These are phyloP conservation scores for Corythoichthys intestinalis DNA, from an alignment of 2,113 vertebrate species.

Conservation along the genomic window DNA sequence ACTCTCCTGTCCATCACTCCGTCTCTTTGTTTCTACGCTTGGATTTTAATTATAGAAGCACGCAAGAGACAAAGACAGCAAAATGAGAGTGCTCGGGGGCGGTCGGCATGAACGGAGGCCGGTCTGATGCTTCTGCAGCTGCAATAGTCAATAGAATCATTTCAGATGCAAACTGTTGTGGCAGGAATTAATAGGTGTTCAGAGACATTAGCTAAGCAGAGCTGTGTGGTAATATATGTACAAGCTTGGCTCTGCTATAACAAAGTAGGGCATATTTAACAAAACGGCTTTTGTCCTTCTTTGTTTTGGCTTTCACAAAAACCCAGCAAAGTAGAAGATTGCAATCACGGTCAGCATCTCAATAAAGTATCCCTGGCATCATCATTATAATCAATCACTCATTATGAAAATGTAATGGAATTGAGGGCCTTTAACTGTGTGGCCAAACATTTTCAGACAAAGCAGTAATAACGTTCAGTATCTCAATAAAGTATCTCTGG, in stretches of 20 bases:
- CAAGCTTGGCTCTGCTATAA: not conserved
- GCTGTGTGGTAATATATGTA: not conserved
- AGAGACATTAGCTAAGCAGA: constrained; percentile 35
- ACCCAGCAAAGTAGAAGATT: not conserved
- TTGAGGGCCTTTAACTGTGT: not conserved
- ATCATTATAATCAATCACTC: not conserved
- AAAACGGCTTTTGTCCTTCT: not conserved
- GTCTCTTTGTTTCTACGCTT: constrained; percentile 38
- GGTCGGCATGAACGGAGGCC: constrained; percentile 27
- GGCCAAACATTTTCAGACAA: not conserved
- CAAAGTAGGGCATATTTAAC: not conserved
- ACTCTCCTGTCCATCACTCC: constrained; percentile 39
- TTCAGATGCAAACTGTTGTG: constrained; percentile 34
- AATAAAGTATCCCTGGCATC: not conserved
- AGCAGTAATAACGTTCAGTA: not conserved
- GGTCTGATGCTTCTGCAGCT: constrained; percentile 33
- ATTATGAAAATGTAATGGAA: not conserved
- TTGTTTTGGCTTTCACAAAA: not conserved
- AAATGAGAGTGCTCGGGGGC: constrained; percentile 20
- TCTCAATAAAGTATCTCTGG: not conserved
- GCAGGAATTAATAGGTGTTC: constrained; percentile 41
- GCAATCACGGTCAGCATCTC: not conserved
- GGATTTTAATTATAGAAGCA: constrained; percentile 61
- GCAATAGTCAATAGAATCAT: constrained; percentile 48
- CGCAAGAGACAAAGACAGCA: constrained; percentile 20